Conservation (phyloP, 2,888 invertebrate species). For the Epiblema foenella region DNA sequence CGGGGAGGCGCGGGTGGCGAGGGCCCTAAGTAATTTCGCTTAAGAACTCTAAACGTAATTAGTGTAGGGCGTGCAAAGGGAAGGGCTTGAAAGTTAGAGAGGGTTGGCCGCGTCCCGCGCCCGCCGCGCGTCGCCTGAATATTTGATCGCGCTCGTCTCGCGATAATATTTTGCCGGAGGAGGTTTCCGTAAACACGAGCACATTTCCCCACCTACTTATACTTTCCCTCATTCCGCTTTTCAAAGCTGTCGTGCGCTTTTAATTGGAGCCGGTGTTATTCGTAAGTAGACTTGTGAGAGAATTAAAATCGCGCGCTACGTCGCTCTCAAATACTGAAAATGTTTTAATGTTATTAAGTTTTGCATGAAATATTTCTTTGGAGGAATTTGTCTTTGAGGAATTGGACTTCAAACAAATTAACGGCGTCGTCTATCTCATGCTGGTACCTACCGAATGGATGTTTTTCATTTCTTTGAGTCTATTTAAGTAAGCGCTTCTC, state of each 20-base stretch:
- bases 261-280: slow-evolving; percentile 80
- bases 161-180: slow-evolving; percentile 83
- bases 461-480: slow-evolving; percentile 59
- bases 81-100: slow-evolving; percentile 87
- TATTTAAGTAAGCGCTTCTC: slow-evolving; percentile 47
- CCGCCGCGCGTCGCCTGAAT: slow-evolving; percentile 79
- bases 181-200: slow-evolving; percentile 82
- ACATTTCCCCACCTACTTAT: slow-evolving; percentile 78
- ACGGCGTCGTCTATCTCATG: slow-evolving; percentile 58
- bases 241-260: slow-evolving; percentile 80
- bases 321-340: slow-evolving; percentile 73
- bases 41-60: slow-evolving; percentile 89
- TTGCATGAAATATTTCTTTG: slow-evolving; percentile 72
- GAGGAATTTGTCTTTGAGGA: slow-evolving; percentile 71
- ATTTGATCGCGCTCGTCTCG: slow-evolving; percentile 83
- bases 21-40: slow-evolving; percentile 88
- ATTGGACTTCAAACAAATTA: slow-evolving; percentile 76
- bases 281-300: slow-evolving; percentile 81
- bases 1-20: slow-evolving; percentile 75
- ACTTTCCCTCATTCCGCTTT: slow-evolving; percentile 75
- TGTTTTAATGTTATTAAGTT: slow-evolving; percentile 76
- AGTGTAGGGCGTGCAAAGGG: slow-evolving; percentile 87
- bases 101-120: slow-evolving; percentile 81
- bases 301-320: slow-evolving; percentile 81
- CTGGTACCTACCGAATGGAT: slow-evolving; percentile 59